Evolutionary conservation across 2,113 vertebrate species (phyloP), one percentile per base, ranked within the genome.

Genomic region (Actenoides lindsayi): DNA sequence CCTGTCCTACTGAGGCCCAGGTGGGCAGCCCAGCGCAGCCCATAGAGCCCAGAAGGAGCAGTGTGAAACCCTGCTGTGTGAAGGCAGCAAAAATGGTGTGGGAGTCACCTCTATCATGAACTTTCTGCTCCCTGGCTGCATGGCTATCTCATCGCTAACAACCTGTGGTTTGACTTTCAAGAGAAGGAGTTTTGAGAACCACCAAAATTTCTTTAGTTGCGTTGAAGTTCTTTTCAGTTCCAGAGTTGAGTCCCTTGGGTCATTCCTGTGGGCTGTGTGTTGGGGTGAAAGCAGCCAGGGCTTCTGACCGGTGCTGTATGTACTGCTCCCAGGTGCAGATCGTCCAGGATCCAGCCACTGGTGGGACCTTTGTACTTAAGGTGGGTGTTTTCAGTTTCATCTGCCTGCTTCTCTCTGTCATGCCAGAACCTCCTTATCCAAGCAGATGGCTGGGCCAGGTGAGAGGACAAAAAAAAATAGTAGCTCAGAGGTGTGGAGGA

Each of bases 281-380:
- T 75, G 33, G 30, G 53, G 16, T 2, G 13, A 7, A 7, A 76
- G 75, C 82, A 27, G 57, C 60, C 48, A 50, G 69, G 0, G 0
- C 14, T 74, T 62, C 76, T 97, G 62, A 97, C 41, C 0, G 3
- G 39, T 83, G 5, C 37, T 95, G 81, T 53, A 30, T 96, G 4
- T 94, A 15, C 87, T 83, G 30, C 83, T 84, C 67, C 65, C 96
- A 99, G 99, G 99, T 99, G 92, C 98, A 99, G 96, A 96, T 99
- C 27, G 98, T 99, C 80, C 98, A 99, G 96, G 99, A 99, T 90
- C 98, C 98, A 23, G 97, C 98, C 84, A 99, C 98, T 39, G 99
- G 99, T 87, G 98, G 98, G 86, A 99, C 97, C 16, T 99, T 99
- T 97, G 98, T 99, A 69, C 98, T 99, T 27, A 99, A 99, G 99